These are phyloP conservation scores for Centropus unirufus DNA, from an alignment of 2,113 vertebrate genomes.

Conservation along the genomic window DNA sequence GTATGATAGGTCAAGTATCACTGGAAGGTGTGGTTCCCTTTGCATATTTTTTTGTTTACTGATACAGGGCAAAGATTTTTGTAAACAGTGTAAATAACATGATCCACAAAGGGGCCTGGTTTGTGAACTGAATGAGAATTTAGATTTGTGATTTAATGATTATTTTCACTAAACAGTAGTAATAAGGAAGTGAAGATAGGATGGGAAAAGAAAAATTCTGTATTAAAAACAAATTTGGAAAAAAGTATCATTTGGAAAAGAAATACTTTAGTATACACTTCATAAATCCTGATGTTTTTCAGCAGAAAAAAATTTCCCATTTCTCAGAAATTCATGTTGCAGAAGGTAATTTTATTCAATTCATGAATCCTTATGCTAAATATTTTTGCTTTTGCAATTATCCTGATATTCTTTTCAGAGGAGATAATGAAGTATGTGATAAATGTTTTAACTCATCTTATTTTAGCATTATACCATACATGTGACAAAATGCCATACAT, in stretches of 20 bases:
- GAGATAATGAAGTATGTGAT: constrained; percentile 45
- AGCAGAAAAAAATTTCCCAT: constrained; percentile 36
- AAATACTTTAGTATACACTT: constrained; percentile 27
- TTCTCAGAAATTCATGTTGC: constrained; percentile 61
- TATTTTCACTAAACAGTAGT: neutral
- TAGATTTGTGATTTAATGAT: neutral
- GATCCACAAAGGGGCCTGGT: neutral
- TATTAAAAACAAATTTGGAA: constrained; percentile 4
- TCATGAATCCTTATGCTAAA: constrained; percentile 64
- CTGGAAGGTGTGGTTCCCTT: neutral
- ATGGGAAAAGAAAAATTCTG: neutral
- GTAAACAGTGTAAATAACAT: neutral
- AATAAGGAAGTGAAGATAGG: neutral
- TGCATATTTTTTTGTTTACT: neutral
- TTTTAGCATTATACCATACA: constrained; percentile 26
- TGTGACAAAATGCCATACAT: constrained; percentile 44
- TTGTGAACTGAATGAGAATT: neutral
- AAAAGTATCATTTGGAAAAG: neutral
- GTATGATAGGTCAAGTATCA: neutral
- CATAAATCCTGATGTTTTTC: constrained; percentile 32
- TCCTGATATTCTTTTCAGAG: constrained; percentile 58
- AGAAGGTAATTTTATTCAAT: constrained; percentile 70
- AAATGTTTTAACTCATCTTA: constrained; percentile 57
- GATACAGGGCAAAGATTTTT: neutral
- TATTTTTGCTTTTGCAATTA: constrained; percentile 70